phyloP scores from a whole-genome alignment of 2,113 vertebrate species.

The Malurus cyaneus region DNA sequence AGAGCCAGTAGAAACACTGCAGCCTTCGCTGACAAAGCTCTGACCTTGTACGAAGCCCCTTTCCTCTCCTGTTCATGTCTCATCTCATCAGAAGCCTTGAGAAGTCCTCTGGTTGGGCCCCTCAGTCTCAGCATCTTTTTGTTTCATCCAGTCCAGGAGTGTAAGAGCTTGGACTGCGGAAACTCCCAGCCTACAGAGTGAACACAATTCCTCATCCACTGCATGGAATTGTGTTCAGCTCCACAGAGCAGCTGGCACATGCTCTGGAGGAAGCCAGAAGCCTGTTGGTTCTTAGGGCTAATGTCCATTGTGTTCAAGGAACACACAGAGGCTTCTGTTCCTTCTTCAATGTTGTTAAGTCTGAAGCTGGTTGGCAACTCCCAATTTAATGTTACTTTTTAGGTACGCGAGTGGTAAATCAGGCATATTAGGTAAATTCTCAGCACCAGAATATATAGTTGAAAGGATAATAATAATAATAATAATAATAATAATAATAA shows the following conservation, averaged over 20 bases:
- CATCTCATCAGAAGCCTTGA: neutral
- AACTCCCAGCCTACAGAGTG: neutral
- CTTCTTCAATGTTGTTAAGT: neutral
- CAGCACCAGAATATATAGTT: neutral
- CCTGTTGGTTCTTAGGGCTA: neutral
- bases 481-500: no score
- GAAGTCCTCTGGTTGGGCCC: neutral
- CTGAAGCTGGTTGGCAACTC: neutral
- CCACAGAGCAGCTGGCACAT: fast-evolving
- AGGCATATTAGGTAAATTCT: neutral
- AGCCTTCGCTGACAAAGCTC: neutral
- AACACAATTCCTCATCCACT: fast-evolving
- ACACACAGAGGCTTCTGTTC: neutral
- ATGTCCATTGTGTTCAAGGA: neutral
- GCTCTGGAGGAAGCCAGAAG: neutral
- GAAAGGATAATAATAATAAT: neutral
- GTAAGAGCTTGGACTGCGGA: neutral
- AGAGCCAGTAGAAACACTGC: neutral
- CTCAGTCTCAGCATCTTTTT: neutral
- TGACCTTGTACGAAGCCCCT: neutral
- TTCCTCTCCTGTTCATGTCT: neutral
- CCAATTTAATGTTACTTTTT: neutral
- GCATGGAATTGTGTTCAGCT: neutral
- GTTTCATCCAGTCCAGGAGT: neutral
- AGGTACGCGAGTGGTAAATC: neutral